Percentiles rank a stretch among this genome's conserved stretches.
phyloP scores from a whole-genome alignment of 2,888 invertebrate species.

The Hypselothyrea guttata region DNA sequence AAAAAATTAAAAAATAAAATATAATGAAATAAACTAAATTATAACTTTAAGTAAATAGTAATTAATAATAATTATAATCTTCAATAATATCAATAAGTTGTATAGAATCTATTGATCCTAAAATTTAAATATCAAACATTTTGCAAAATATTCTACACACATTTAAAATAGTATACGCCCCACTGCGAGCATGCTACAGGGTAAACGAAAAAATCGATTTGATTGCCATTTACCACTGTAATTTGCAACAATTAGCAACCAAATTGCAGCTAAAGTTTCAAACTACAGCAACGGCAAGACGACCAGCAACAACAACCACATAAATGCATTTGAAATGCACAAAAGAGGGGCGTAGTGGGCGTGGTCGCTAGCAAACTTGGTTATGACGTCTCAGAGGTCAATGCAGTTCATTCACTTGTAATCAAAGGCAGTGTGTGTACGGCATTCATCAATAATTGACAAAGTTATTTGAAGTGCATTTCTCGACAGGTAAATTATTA shows the following conservation, averaged over 20 bases:
- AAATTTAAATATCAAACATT: too few relatives aligned
- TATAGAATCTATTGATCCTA: too few relatives aligned
- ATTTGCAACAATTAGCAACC: conserved; percentile 60
- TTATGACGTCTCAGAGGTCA: conserved; percentile 58
- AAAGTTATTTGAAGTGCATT: conserved; percentile 20
- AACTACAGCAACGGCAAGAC: too few relatives aligned
- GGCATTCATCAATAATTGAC: conserved; percentile 42
- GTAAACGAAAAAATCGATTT: conserved; percentile 50
- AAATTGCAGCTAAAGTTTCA: conserved; percentile 41
- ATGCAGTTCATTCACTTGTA: conserved; percentile 73
- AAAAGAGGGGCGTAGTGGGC: conserved; percentile 19
- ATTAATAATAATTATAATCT: too few relatives aligned
- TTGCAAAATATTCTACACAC: too few relatives aligned
- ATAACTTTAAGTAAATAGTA: too few relatives aligned
- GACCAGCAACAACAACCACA: conserved; percentile 9
- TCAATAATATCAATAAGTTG: too few relatives aligned
- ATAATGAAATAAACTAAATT: too few relatives aligned
- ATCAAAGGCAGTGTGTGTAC: background rate
- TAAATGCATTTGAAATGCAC: conserved; percentile 6
- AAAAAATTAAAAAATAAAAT: too few relatives aligned
- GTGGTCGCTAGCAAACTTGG: conserved; percentile 16
- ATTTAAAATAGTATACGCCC: background rate
- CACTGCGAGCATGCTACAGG: background rate
- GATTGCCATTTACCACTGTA: conserved; percentile 40
- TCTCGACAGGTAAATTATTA: conserved; percentile 19